These are phyloP conservation scores for Tuta absoluta DNA, from an alignment of 2,888 invertebrate species.

Conservation along the genomic window DNA sequence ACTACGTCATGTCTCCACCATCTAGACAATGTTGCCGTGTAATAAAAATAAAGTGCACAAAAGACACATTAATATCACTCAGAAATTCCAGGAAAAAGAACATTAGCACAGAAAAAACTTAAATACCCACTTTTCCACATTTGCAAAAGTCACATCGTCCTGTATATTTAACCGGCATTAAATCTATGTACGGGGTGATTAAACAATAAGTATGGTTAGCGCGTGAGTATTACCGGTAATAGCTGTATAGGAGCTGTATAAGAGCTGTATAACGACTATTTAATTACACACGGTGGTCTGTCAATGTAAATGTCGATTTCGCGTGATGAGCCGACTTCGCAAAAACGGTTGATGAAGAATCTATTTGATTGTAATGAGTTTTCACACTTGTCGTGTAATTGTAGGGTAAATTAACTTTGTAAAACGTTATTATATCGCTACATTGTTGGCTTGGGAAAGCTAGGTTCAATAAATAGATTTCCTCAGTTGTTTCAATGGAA, in stretches of 20 bases:
- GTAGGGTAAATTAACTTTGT: neutral
- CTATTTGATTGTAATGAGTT: constrained; percentile 40
- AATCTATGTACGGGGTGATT: constrained; percentile 30
- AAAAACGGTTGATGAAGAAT: constrained; percentile 24
- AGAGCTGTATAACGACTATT: constrained; percentile 49
- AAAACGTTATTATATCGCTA: neutral
- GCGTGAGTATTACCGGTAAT: constrained; percentile 33
- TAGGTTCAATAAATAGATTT: neutral
- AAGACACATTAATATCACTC: neutral
- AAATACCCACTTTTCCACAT: constrained; percentile 14
- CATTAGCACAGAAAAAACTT: neutral
- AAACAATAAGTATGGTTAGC: constrained; percentile 28
- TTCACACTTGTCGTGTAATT: constrained; percentile 35
- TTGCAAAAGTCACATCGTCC: constrained; percentile 21
- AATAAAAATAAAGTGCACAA: neutral
- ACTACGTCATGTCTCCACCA: neutral
- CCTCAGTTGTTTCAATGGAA: neutral
- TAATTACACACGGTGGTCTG: constrained; percentile 47
- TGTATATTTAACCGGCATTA: constrained; percentile 28
- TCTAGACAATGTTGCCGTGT: neutral
- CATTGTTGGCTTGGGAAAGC: neutral
- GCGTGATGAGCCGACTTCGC: constrained; percentile 44
- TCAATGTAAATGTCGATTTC: constrained; percentile 51
- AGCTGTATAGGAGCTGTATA: constrained; percentile 31
- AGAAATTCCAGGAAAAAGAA: constrained; percentile 9